Percentiles rank a stretch among this genome's conserved stretches.
Conservation (phyloP, 2,113 vertebrate species). For the Tringa solitaria region DNA sequence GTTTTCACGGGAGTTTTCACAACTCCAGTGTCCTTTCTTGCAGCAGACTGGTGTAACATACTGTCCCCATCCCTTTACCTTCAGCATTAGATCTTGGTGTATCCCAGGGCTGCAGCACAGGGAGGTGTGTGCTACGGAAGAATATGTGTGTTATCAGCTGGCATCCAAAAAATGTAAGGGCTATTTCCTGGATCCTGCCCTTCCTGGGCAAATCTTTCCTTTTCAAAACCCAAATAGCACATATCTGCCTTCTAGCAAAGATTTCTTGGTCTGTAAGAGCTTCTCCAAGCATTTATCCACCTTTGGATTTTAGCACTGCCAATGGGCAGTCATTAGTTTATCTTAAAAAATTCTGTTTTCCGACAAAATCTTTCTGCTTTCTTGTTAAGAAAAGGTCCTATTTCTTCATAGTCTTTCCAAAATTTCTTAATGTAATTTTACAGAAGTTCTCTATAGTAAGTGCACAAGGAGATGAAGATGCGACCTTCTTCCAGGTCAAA, state of each 20-base stretch:
- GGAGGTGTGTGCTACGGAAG: not conserved
- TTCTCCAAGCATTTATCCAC: not conserved
- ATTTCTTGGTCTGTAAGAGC: not conserved
- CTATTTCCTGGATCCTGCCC: not conserved
- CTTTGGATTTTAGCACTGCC: not conserved
- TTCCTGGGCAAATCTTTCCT: not conserved
- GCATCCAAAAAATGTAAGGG: not conserved
- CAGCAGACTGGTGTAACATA: not conserved
- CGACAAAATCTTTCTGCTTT: not conserved
- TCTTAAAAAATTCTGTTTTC: not conserved
- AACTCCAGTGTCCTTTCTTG: not conserved
- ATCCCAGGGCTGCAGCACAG: not conserved
- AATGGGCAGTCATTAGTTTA: not conserved
- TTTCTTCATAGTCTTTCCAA: not conserved
- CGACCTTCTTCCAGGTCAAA: not conserved
- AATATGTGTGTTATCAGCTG: not conserved
- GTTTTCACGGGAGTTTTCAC: not conserved
- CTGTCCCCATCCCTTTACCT: not conserved
- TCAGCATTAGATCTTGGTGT: fast-evolving
- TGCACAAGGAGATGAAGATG: not conserved
- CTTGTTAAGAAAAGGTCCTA: not conserved
- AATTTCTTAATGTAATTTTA: not conserved
- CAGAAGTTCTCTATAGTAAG: not conserved
- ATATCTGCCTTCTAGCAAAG: not conserved
- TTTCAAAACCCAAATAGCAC: not conserved